Conservation (phyloP, 2,113 vertebrate species). For the Eptesicus fuscus region DNA sequence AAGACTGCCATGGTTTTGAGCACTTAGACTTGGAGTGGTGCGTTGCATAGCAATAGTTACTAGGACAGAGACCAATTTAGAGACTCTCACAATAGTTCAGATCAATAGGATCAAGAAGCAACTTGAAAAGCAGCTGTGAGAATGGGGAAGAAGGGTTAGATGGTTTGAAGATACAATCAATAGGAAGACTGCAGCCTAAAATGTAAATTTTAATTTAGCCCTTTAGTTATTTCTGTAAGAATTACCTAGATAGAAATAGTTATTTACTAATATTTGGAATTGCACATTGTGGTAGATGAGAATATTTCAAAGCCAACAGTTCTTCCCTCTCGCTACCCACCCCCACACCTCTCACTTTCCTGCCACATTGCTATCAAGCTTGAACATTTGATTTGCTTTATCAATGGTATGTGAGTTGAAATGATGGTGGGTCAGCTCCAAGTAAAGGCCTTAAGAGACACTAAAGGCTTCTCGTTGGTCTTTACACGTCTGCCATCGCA, state of each 20-base stretch:
- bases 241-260: not conserved
- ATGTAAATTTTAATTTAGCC: not conserved
- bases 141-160: not conserved
- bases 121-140: not conserved
- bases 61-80: not conserved
- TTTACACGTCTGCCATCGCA: not conserved
- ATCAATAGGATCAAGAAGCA: not conserved
- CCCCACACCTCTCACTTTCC: not conserved
- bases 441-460: not conserved
- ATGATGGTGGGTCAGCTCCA: not conserved
- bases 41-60: not conserved
- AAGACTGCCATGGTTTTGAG: not conserved
- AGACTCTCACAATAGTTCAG: not conserved
- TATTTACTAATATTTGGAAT: not conserved
- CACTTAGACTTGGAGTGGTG: not conserved
- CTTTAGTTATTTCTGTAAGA: slow-evolving; percentile 22
- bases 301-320: not conserved
- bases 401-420: not conserved
- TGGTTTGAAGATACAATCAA: not conserved
- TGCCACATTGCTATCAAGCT: not conserved
- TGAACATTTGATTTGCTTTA: not conserved
- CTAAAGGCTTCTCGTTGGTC: not conserved
- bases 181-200: not conserved
- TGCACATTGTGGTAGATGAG: not conserved
- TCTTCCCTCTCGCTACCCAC: not conserved